Conservation (phyloP, 2,888 invertebrate genomes). For the Pachydiplax longipennis region DNA sequence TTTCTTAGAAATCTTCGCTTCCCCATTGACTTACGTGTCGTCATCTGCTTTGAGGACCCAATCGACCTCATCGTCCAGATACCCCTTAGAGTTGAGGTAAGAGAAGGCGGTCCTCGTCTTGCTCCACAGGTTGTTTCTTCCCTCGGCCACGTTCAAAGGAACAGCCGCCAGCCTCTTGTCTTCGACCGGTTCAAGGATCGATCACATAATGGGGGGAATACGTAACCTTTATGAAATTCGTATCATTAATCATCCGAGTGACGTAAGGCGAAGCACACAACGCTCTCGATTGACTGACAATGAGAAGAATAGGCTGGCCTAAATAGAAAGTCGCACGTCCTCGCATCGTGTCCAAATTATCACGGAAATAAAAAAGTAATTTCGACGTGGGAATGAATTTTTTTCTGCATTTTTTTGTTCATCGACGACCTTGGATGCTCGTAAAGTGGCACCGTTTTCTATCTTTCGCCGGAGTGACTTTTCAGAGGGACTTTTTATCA, state of each 20-base stretch:
- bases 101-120: constrained; percentile 13
- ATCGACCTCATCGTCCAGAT: background rate
- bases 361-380: background rate
- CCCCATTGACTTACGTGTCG: constrained; percentile 2
- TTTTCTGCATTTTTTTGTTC: too few species aligned
- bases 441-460: too few species aligned
- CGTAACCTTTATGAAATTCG: background rate
- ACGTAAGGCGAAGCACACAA: background rate
- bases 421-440: too few species aligned
- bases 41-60: constrained; percentile 31
- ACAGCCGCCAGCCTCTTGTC: background rate
- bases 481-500: too few species aligned
- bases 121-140: constrained; percentile 15
- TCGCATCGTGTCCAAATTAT: background rate
- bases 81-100: background rate
- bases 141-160: background rate
- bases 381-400: background rate
- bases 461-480: too few species aligned
- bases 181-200: background rate
- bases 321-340: background rate
- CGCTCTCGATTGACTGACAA: background rate
- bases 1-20: background rate
- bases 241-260: background rate
- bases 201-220: background rate
- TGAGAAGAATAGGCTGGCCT: background rate